A percentile compares a stretch with the other conserved stretches of the same genome.
Conservation (phyloP, 2,113 vertebrate species). For the Illadopsis cleaveri region DNA sequence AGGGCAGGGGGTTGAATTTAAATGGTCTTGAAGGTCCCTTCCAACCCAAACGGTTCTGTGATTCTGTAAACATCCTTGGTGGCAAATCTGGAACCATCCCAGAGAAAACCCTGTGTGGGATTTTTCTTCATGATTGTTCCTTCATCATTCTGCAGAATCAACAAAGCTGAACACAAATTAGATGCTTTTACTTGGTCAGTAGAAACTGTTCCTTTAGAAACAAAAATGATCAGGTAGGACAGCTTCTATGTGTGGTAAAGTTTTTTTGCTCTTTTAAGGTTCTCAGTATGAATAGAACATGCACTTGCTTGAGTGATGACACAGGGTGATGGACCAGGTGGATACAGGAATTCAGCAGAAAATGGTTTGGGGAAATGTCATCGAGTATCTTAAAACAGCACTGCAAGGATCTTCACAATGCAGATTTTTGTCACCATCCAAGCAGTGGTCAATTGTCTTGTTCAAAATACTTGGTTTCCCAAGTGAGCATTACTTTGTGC, state of each 20-base stretch:
- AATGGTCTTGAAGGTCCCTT: background rate
- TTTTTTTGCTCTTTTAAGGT: background rate
- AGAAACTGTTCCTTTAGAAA: background rate
- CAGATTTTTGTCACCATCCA: background rate
- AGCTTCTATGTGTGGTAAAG: background rate
- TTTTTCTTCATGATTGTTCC: too few species aligned
- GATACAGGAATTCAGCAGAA: background rate
- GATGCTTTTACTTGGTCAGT: background rate
- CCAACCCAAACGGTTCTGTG: background rate
- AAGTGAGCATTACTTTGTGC: background rate
- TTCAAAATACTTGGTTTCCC: background rate
- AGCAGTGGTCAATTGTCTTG: too few species aligned
- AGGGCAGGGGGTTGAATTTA: background rate
- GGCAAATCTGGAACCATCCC: background rate
- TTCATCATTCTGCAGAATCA: background rate
- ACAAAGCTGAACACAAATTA: background rate
- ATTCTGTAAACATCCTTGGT: background rate
- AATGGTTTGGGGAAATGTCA: background rate
- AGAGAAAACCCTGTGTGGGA: background rate
- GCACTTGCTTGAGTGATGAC: background rate
- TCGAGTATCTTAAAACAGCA: background rate
- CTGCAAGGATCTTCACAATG: background rate
- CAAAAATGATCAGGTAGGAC: rapidly evolving
- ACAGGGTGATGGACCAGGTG: background rate
- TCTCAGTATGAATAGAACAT: background rate